Evolutionary conservation across 2,888 invertebrate species (phyloP), one percentile per base, ranked within the genome.

Genomic region (Cepaea hortensis): DNA sequence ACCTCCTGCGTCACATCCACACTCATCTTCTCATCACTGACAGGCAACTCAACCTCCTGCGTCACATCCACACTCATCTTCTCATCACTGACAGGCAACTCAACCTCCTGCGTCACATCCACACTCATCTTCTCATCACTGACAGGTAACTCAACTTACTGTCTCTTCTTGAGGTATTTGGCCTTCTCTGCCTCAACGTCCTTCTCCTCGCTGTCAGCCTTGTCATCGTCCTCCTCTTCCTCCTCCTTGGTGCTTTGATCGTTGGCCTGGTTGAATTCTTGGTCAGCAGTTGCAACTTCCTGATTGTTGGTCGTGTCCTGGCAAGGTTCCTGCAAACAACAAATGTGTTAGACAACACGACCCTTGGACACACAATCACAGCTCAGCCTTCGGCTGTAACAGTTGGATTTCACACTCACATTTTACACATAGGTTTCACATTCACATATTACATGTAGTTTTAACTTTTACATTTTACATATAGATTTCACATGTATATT

Each of bases 161-260:
- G 90, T 90, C 93, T 88, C 88, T 92, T 93, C 85, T 91, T 89
- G 80, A 92, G 88, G 87, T 90, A 92, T 88, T 92, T 92, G 65
- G 90, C 90, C 80, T 89, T 90, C 85, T 92, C 91, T 55, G 90
- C 90, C 76, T 92, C 90, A 13, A 84, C 77, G 75, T 90, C 90
- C 50, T 88, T 90, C 68, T 89, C 90, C 18, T 91, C 90, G 61
- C 81, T 77, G 20, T 88, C 90, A n/a, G 88, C 90, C 68, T 89
- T 89, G 46, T 87, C 89, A 23, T 87, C 89, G 65, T 97, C 97
- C 96, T 97, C 94, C 48, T 77, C 81, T 20, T 76, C 84, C 35
- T 73, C 83, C 46, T 46, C 84, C n/a, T 46, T 86, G 65, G 72
- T 81, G 73, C 61, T 87, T 75, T 50, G 73, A 20, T 61, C 77